Evolutionary conservation across 2,797 vertebrate species (phyloP).

Genomic region (Muraenolepis orangiensis): DNA sequence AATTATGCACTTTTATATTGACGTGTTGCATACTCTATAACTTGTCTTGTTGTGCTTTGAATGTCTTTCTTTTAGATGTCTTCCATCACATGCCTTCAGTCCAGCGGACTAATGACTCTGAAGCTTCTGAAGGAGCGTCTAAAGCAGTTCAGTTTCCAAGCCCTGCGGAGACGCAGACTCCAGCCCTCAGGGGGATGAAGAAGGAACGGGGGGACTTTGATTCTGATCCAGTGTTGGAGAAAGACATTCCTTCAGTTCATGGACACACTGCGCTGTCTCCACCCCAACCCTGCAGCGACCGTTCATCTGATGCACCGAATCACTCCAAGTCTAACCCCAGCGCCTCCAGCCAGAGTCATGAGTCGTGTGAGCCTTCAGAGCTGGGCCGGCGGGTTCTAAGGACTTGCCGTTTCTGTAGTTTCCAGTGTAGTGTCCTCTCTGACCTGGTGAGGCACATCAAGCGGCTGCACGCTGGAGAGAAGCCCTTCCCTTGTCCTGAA

Average conservation of each 20-base stretch:
- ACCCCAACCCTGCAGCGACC: not conserved
- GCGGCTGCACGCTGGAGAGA: slow-evolving; percentile 10
- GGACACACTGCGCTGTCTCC: not conserved
- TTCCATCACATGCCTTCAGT: too few relatives aligned
- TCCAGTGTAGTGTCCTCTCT: slow-evolving; percentile 9
- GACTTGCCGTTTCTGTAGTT: slow-evolving; percentile 30
- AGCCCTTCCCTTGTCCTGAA: slow-evolving; percentile 31
- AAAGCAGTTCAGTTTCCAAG: too few relatives aligned
- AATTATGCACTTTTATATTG: too few relatives aligned
- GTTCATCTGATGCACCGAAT: not conserved
- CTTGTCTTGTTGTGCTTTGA: too few relatives aligned
- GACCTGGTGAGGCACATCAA: slow-evolving; percentile 32
- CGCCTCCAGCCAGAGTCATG: not conserved
- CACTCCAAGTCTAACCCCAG: too few relatives aligned
- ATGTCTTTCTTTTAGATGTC: too few relatives aligned
- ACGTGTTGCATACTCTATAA: too few relatives aligned
- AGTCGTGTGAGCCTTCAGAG: not conserved
- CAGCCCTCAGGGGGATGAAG: not conserved
- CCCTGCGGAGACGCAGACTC: not conserved
- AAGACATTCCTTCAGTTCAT: not conserved
- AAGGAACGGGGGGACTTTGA: not conserved
- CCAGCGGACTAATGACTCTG: too few relatives aligned
- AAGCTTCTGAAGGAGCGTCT: too few relatives aligned
- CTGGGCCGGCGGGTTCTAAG: not conserved
- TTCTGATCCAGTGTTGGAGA: not conserved